These are phyloP conservation scores for Paradoxurus hermaphroditus DNA, from an alignment of 2,113 vertebrate genomes.

Conservation along the genomic window DNA sequence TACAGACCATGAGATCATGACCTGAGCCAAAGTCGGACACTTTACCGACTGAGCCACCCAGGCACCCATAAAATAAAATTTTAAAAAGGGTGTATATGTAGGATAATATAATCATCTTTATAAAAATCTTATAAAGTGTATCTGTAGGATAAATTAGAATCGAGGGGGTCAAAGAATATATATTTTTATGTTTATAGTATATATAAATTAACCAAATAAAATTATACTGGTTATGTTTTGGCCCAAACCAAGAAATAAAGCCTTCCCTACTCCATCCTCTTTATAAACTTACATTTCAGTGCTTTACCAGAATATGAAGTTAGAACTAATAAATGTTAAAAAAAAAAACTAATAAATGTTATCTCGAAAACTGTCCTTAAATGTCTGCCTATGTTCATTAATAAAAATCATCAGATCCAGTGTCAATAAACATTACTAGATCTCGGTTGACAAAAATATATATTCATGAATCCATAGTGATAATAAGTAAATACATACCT, in stretches of 20 bases:
- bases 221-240: background rate
- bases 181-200: background rate
- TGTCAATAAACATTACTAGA: background rate
- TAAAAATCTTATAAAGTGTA: background rate
- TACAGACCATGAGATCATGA: no score
- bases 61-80: no score
- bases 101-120: background rate
- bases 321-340: background rate
- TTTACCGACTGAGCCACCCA: no score
- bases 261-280: background rate
- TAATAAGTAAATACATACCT: background rate
- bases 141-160: background rate
- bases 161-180: background rate
- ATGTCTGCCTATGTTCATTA: background rate
- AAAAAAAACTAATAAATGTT: background rate
- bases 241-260: constrained; percentile 16
- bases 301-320: background rate
- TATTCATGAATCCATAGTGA: background rate
- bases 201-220: background rate
- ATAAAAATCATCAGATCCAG: constrained; percentile 13
- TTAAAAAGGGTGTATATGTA: no score
- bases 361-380: background rate
- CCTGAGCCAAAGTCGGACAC: no score
- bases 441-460: background rate
- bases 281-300: constrained; percentile 17